Percentiles rank a stretch among this genome's conserved stretches.
Evolutionary conservation across 2,797 vertebrate species (phyloP).

Genomic region (Xenopus petersii): DNA sequence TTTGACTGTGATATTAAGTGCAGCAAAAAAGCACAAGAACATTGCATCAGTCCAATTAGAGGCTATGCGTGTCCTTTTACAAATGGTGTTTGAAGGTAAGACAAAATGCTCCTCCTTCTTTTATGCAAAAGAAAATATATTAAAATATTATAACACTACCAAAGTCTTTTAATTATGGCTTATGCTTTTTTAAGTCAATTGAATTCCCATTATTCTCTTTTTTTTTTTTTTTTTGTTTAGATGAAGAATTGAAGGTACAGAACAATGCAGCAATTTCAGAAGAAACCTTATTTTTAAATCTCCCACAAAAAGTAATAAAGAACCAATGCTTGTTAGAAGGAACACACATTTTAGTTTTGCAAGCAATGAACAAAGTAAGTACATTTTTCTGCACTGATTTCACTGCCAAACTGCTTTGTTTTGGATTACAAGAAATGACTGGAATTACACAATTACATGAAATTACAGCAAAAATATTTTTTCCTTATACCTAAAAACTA

Average conservation of each 20-base stretch:
- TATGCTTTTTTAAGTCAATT: not conserved
- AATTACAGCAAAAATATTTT: no score
- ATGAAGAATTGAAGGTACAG: slow-evolving; percentile 32
- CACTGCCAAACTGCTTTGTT: no score
- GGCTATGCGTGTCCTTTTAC: slow-evolving; percentile 79
- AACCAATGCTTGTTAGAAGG: slow-evolving; percentile 87
- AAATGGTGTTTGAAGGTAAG: slow-evolving; percentile 82
- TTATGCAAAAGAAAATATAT: no score
- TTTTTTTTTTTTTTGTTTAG: slow-evolving; percentile 25
- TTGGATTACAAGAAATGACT: no score
- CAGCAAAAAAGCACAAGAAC: slow-evolving; percentile 81
- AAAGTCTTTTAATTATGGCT: not conserved
- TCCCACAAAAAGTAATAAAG: slow-evolving; percentile 78
- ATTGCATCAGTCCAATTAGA: slow-evolving; percentile 79
- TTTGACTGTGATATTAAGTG: slow-evolving; percentile 74
- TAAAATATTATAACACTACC: not conserved
- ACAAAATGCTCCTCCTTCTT: not conserved
- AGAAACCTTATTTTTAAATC: slow-evolving; percentile 69
- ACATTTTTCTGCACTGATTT: slow-evolving; percentile 2
- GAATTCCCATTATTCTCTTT: not conserved
- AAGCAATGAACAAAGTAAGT: slow-evolving; percentile 85
- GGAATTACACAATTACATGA: no score
- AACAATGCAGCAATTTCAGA: slow-evolving; percentile 48
- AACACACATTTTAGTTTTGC: slow-evolving; percentile 80
- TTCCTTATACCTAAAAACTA: no score